Evolutionary conservation across 2,888 invertebrate species (phyloP), one percentile per base, ranked within the genome.

Genomic region (Oscheius sp.): DNA sequence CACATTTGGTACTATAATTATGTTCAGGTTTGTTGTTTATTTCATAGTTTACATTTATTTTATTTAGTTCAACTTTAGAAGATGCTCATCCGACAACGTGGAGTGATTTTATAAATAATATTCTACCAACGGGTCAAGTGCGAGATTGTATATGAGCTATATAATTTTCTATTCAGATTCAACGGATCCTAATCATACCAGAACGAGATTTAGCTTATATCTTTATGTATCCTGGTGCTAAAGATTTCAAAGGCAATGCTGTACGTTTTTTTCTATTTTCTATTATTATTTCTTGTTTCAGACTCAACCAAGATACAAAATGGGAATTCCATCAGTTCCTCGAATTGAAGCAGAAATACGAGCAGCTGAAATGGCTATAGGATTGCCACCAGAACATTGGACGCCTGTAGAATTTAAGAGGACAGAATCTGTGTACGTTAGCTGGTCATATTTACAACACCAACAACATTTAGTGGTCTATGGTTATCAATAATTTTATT

Each of bases 21-120:
- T 85, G 77, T 13, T 84, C 9, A 63, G 71, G 75, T 69, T 58
- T 6, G 46, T 52, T 35, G n/a, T 18, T 66, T 46, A 18, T 61
- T 35, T n/a, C 29, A 5, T 23, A 18, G 16, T 23, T 3, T 29
- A 9, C 23, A 9, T 6, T 35, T 35, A 25, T 53, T 7, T 66
- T 69, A 23, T 45, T 43, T 21, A 46, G 52, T 59, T 52, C 55
- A 6, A 76, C 66, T 18, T 27, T 56, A 7, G 46, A 59, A 1
- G 72, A 63, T 5, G 73, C 76, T 18, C 73, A 72, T 12, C 75
- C 74, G 12, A 76, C 95, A 1, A 94, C 95, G 0, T 98, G 97
- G 97, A 95, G 95, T 90, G 96, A 97, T 90, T 98, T 98, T 91
- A 92, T 95, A 0, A 93, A 96, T 89, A 93, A 95, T 76, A 94